phyloP scores from a whole-genome alignment of 2,888 invertebrate species.

The Parasteatoda lunata region DNA sequence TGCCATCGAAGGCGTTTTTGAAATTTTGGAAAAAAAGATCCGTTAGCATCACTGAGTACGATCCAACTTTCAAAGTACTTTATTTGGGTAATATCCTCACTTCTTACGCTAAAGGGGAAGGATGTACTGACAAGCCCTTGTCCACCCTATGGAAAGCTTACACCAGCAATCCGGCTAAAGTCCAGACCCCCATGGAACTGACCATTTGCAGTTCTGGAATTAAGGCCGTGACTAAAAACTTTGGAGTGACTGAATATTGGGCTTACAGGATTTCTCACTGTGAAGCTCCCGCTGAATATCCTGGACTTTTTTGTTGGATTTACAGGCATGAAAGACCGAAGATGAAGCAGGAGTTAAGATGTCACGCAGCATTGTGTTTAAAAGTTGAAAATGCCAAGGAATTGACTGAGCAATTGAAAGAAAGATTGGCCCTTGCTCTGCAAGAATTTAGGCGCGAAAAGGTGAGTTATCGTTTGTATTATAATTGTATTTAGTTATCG shows the following conservation, averaged over 20 bases:
- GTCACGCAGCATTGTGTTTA: slow-evolving; percentile 96
- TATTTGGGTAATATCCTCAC: slow-evolving; percentile 99
- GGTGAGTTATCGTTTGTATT: slow-evolving; percentile 75
- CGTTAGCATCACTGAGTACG: slow-evolving; percentile 93
- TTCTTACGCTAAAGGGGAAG: slow-evolving; percentile 94
- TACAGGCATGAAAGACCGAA: slow-evolving; percentile 90
- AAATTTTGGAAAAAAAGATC: slow-evolving; percentile 69
- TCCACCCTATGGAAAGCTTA: slow-evolving; percentile 97
- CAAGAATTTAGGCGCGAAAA: slow-evolving; percentile 97
- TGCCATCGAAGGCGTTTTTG: slow-evolving; percentile 45
- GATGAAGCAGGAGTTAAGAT: slow-evolving; percentile 95
- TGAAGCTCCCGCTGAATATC: slow-evolving; percentile 92
- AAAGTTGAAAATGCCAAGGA: slow-evolving; percentile 80
- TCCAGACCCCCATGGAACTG: slow-evolving; percentile 92
- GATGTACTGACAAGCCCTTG: slow-evolving; percentile 89
- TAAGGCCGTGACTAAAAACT: slow-evolving; percentile 95
- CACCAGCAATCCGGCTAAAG: slow-evolving; percentile 69
- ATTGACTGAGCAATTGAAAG: slow-evolving; percentile 79
- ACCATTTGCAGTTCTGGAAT: slow-evolving; percentile 94
- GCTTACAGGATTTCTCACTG: slow-evolving; percentile 96
- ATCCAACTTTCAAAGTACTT: slow-evolving; percentile 95
- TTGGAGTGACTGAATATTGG: slow-evolving; percentile 98
- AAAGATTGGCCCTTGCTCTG: slow-evolving; percentile 81
- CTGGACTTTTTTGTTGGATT: slow-evolving; percentile 80
- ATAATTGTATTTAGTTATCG: too few species aligned